Evolutionary conservation across 2,888 invertebrate genomes (phyloP), one percentile per base, ranked within the genome.

Genomic region (Blastobasis lacticolella): DNA sequence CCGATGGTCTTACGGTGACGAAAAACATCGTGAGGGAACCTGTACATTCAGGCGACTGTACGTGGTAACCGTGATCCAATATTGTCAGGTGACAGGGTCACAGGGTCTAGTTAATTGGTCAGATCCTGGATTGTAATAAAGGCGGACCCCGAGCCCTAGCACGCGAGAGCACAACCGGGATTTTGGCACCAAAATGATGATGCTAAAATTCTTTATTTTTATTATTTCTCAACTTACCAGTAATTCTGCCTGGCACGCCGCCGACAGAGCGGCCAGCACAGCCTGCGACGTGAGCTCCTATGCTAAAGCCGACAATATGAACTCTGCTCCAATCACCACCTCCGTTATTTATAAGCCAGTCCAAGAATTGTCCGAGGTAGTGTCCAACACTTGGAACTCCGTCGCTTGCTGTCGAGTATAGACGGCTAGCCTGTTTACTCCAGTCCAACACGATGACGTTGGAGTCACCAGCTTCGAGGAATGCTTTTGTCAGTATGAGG

Each of bases 371-470:
- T 0, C 87, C 84, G n/a, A 88, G 67, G 36, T 79, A 60, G 4
- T 62, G 54, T 0, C 81, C 88, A 7, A 67, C 73, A 42, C 77
- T 73, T 1, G 79, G 74, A 1, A 83, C 67, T 58, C 81, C 75
- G 38, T 73, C 66, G 46, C 89, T 69, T 9, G 81, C 83, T 45
- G 75, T 51, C 7, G 74, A 57, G 67, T 87, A 84, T 57, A 73
- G 38, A 38, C 41, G 61, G 6, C 50, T 10, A 0, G 0, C 73
- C 82, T 0, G 37, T 6, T 5, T 37, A 49, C 80, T 82, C 87
- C 87, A 89, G 67, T 89, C 88, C 0, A 89, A 71, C 4, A 82
- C 78, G n/a, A 89, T 52, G 0, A 89, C 49, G 62, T 89, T 89
- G 1, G 80, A 77, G 51, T 88, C 70, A 5, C 67, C 74, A 5